Base-by-base conservation (phyloP, 2,113 vertebrate species). In the Eurystomus gularis region DNA sequence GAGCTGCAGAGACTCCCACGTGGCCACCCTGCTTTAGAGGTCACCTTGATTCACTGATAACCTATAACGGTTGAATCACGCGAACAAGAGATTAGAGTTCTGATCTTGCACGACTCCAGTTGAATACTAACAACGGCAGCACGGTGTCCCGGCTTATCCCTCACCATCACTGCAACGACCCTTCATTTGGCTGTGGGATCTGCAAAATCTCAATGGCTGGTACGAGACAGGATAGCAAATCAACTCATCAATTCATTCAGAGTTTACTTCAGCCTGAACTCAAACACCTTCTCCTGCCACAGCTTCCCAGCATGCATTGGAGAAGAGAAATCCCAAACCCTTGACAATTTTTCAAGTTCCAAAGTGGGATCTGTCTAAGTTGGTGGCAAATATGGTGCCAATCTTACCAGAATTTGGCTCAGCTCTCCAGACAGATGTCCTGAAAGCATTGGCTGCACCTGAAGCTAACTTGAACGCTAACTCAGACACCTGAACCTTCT, bases 41-140 rank as follows among this genome's bases (percentile, higher is more conserved):
- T 90, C 96, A 93, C 90, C 92, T 88, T 81, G 72, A 68, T 64
- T 55, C 9, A 1, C 68, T 60, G 92, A 81, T 81, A 90, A 75
- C 72, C 92, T 57, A 17, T 48, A 44, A 23, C 0, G 1, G 82
- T 18, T 60, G 88, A 86, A 86, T 5, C 3, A 12, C 0, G 4
- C 3, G 7, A 90, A 52, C 69, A 46, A n/a, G 76, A 94, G 76
- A 88, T 93, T 87, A 91, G 76, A 90, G 65, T 77, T 88, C 72
- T 65, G 82, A 91, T 79, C 90, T 81, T 52, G 72, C 55, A 78
- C 0, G 0, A 52, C 76, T 93, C 51, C 48, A 62, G 11, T 0
- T 83, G 88, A 92, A 95, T 61, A 64, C 39, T 93, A 86, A 94
- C 46, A 54, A 48, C 18, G 13, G 80, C 18, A 86, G 39, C 46